Evolutionary conservation across 2,888 invertebrate genomes (phyloP), one percentile per base, ranked within the genome.

Genomic region (Anaspis maculata): DNA sequence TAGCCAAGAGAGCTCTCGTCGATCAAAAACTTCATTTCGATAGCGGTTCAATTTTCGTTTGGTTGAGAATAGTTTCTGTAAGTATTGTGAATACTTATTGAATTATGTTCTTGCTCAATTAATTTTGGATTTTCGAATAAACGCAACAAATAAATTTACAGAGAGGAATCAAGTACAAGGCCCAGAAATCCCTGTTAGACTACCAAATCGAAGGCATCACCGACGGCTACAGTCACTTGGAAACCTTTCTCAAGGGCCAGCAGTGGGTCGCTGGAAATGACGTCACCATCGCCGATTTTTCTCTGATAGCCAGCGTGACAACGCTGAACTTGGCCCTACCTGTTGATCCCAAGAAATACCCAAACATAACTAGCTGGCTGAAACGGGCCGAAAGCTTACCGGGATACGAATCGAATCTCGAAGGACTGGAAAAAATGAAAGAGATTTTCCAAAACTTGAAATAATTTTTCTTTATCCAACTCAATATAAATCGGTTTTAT

Each of bases 1-100:
- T 69, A 1, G 54, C 67, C 31, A 59, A 56, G 31, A 59, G 76
- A 22, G 73, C 73, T 0, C 49, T 64, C 10, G 59, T 79, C 15
- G 69, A 77, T 51, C 72, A 74, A 45, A 61, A 68, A 29, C 48
- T 76, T 29, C 66, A 73, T 52, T 75, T 71, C 46, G 71, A 77
- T 37, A 6, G 5, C 5, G 19, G 19, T 9, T 5, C 9, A 5
- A 6, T 19, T 19, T 19, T 19, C 19, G 19, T 9, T 5, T 6
- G 19, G 9, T 19, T 5, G 5, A 6, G 5, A 9, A 19, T 5
- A 19, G 19, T 19, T 19, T 6, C 9, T 9, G 19, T 19, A 19
- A 5, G 19, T 19, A 9, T 19, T 9, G 5, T 19, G 19, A 19
- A 6, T 6, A 19, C 19, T 19, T 6, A 19, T 19, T 9, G 19